phyloP scores from a whole-genome alignment of 2,888 invertebrate species.

The Caenorhabditis imperialis region DNA sequence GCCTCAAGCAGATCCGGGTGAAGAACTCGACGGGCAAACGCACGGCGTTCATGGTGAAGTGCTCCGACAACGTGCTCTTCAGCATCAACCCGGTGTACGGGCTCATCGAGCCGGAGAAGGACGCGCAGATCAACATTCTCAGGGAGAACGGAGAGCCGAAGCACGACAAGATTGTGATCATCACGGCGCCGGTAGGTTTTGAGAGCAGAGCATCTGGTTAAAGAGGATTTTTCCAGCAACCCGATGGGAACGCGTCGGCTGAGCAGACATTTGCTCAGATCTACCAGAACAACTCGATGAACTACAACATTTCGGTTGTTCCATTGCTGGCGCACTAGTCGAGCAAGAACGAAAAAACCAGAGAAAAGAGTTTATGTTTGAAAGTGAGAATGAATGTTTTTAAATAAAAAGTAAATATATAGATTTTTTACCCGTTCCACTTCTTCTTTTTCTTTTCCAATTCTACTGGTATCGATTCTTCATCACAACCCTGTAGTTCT shows the following conservation, averaged over 20 bases:
- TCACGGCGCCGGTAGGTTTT: conserved; percentile 35
- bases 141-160: conserved; percentile 47
- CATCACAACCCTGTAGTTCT: conserved; percentile 29
- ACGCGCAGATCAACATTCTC: conserved; percentile 41
- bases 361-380: no score
- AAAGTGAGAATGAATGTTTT: no score
- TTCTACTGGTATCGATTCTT: conserved; percentile 20
- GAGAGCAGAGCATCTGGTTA: no score
- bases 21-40: conserved; percentile 42
- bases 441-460: no score
- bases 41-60: conserved; percentile 45
- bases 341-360: background rate
- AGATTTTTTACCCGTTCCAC: no score
- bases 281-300: conserved; percentile 27
- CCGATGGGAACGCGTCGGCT: conserved; percentile 8
- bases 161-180: conserved; percentile 45
- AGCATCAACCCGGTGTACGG: conserved; percentile 52
- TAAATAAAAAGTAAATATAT: no score
- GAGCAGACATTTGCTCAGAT: conserved; percentile 26
- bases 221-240: conserved; percentile 23
- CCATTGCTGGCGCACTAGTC: conserved; percentile 27
- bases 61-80: conserved; percentile 56
- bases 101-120: conserved; percentile 27
- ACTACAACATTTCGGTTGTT: conserved; percentile 48
- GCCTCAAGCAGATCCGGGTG: conserved; percentile 34